Base-by-base conservation (phyloP, 2,113 vertebrate species). In the Pelusios castaneus region DNA sequence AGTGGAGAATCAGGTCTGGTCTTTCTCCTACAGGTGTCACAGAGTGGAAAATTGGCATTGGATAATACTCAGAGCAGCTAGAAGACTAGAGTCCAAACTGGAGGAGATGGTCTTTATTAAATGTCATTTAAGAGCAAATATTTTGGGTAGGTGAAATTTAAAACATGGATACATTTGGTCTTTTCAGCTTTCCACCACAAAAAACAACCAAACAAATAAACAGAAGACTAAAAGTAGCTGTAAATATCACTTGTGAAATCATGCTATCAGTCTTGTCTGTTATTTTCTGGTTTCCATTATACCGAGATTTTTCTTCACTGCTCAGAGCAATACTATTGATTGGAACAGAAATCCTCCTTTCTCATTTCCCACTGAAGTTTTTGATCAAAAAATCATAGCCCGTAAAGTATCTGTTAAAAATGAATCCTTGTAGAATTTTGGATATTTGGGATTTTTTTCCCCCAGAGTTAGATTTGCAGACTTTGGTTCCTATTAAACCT, bases 301-400 rank as follows among this genome's bases (percentile, higher is more conserved):
- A 52, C 83, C 16, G 2, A 52, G 17, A 17, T 24, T 93, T 90
- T 75, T 63, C 52, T 3, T 8, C 25, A 2, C 10, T 27, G 49
- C 21, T 87, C 55, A 80, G 70, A 90, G 6, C 19, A 84, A 70
- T 22, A 47, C 5, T 10, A 73, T 8, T 83, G 47, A 80, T 54
- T 81, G 56, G 55, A 31, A 47, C 4, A 63, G 29, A 67, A 86
- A 34, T 4, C 1, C 1, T 91, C 5, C 54, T 54, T 10, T 1
- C 79, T 86, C 55, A 4, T 5, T 3, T 13, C 1, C 0, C 5
- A 7, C 47, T 2, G 43, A 76, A 43, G 13, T 45, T 25, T 10
- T 45, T 76, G 73, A 76, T 76, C 3, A 76, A 76, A 76, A 47
- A 76, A 76, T 27, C 73, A 29, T 43, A 29, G 10, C 38, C 11